phyloP scores from a whole-genome alignment of 1,140 invertebrate species.

The Cydia amplana region DNA sequence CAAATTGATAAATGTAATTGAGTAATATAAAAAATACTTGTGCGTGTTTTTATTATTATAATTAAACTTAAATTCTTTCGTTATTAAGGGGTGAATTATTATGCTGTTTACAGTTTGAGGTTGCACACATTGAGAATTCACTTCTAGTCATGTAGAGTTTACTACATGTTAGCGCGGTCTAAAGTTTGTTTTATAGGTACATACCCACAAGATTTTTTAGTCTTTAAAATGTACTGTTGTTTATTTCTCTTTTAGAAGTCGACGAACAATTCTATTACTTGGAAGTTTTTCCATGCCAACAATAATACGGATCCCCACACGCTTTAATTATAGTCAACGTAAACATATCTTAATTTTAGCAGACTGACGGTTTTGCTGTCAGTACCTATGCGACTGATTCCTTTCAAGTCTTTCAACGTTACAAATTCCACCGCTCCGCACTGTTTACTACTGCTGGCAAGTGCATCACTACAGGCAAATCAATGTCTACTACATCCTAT shows the following conservation, averaged over 20 bases:
- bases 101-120: too few relatives aligned
- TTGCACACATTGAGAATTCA: too few relatives aligned
- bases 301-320: constrained; percentile 40
- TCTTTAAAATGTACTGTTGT: constrained; percentile 50
- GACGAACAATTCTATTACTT: constrained; percentile 20
- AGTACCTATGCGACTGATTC: constrained; percentile 1
- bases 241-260: constrained; percentile 37
- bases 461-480: background rate
- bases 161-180: too few relatives aligned
- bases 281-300: constrained; percentile 37
- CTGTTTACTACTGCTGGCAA: background rate
- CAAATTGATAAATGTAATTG: constrained; percentile 9
- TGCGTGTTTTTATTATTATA: background rate
- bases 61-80: too few relatives aligned
- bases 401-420: too few relatives aligned
- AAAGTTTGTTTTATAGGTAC: background rate
- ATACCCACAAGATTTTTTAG: background rate
- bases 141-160: too few relatives aligned
- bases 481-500: too few relatives aligned
- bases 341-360: constrained; percentile 41
- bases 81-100: too few relatives aligned
- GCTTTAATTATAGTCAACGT: constrained; percentile 36
- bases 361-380: constrained; percentile 18
- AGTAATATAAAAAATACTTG: background rate
- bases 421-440: background rate